Percentiles rank a stretch among this genome's conserved stretches.
Evolutionary conservation across 2,888 invertebrate species (phyloP).

Genomic region (Nephrotoma appendiculata): DNA sequence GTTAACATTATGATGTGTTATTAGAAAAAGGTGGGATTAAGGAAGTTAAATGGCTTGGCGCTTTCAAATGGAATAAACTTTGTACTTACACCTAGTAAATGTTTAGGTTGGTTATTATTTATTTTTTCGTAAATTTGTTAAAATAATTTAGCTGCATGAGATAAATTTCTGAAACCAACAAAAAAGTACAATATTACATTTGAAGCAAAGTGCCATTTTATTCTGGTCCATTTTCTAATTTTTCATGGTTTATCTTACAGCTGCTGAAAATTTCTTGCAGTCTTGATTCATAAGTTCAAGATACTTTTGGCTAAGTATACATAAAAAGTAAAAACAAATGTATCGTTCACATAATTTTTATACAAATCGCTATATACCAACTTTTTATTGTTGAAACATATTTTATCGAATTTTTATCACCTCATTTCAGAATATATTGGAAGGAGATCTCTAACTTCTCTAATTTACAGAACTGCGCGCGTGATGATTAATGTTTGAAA

Average conservation of each 20-base stretch:
- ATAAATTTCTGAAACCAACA: neutral
- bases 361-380: neutral
- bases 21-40: conserved; percentile 1
- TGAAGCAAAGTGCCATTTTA: conserved; percentile 1
- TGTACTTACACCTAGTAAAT: neutral
- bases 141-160: neutral
- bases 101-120: conserved; percentile 1
- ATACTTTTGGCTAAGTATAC: neutral
- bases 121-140: neutral
- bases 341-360: neutral
- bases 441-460: neutral
- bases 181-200: neutral
- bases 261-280: neutral
- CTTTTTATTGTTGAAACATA: neutral
- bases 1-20: neutral
- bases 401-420: conserved; percentile 3
- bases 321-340: neutral
- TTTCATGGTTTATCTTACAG: conserved; percentile 3
- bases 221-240: conserved; percentile 2
- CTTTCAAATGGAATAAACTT: neutral
- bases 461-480: neutral
- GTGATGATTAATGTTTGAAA: neutral
- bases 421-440: neutral
- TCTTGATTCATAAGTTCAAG: neutral
- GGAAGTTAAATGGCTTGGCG: neutral